Percentiles rank a stretch among this genome's conserved stretches.
Evolutionary conservation across 2,797 vertebrate species (phyloP).

Genomic region (Picus viridis): DNA sequence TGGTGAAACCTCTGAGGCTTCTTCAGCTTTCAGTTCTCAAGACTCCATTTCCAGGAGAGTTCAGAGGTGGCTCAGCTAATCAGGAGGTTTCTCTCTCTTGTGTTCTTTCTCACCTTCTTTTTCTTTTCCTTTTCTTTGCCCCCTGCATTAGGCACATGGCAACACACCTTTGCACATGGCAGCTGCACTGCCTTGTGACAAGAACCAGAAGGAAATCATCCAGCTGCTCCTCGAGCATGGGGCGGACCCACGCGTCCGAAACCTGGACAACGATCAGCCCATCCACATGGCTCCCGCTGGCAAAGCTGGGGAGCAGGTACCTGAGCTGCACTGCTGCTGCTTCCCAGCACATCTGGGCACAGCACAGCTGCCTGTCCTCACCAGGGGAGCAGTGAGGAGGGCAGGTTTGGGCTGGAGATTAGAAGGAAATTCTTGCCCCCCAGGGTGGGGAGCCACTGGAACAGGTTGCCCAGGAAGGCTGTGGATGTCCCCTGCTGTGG

Average conservation of each 20-base stretch:
- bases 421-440: no score
- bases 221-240: slow-evolving; percentile 64
- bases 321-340: background rate
- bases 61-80: background rate
- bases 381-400: background rate
- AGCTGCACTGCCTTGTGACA: slow-evolving; percentile 45
- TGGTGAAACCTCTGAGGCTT: background rate
- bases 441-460: no score
- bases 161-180: slow-evolving; percentile 75
- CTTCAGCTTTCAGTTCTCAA: background rate
- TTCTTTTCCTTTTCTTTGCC: no score
- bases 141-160: slow-evolving; percentile 59
- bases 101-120: no score
- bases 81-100: background rate
- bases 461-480: no score
- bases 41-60: background rate
- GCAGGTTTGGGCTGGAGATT: no score
- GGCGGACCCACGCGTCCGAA: slow-evolving; percentile 65
- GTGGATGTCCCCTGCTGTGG: no score
- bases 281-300: slow-evolving; percentile 70
- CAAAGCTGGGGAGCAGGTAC: slow-evolving; percentile 64
- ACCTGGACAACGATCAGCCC: slow-evolving; percentile 69
- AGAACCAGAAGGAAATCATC: slow-evolving; percentile 64
- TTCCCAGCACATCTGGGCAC: background rate
- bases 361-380: background rate